These are phyloP conservation scores for Callospermophilus lateralis DNA, from an alignment of 2,113 vertebrate species.

Conservation along the genomic window DNA sequence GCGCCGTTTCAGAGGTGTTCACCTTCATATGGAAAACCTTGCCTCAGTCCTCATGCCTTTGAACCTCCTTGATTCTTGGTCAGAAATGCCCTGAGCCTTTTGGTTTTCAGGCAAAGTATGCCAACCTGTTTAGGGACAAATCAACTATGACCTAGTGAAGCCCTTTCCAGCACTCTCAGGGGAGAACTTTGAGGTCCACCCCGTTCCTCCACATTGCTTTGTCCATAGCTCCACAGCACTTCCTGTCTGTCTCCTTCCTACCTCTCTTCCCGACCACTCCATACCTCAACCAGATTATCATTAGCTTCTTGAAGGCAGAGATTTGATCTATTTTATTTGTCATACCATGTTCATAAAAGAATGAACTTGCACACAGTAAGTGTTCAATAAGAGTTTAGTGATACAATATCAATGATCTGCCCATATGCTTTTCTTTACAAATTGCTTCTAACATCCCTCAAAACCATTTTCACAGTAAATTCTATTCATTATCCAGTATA, in stretches of 20 bases:
- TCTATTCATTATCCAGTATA: neutral
- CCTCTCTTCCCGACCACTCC: neutral
- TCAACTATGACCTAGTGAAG: neutral
- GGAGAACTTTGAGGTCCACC: rapidly evolving
- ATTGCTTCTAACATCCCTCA: neutral
- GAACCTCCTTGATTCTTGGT: neutral
- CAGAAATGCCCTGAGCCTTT: neutral
- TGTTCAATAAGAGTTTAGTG: neutral
- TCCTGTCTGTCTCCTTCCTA: neutral
- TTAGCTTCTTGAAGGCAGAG: neutral
- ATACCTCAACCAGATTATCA: neutral
- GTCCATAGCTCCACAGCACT: neutral
- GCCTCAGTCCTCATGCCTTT: neutral
- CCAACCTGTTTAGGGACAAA: neutral
- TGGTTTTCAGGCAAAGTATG: neutral
- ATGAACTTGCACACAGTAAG: neutral
- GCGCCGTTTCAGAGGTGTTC: neutral
- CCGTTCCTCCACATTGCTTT: neutral
- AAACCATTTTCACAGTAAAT: neutral
- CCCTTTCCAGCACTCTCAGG: neutral
- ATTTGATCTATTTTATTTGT: neutral
- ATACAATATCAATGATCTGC: neutral
- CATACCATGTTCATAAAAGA: neutral
- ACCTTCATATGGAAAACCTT: neutral
- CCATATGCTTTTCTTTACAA: neutral